phyloP scores from a whole-genome alignment of 2,888 invertebrate genomes.

The Cerastoderma edule region DNA sequence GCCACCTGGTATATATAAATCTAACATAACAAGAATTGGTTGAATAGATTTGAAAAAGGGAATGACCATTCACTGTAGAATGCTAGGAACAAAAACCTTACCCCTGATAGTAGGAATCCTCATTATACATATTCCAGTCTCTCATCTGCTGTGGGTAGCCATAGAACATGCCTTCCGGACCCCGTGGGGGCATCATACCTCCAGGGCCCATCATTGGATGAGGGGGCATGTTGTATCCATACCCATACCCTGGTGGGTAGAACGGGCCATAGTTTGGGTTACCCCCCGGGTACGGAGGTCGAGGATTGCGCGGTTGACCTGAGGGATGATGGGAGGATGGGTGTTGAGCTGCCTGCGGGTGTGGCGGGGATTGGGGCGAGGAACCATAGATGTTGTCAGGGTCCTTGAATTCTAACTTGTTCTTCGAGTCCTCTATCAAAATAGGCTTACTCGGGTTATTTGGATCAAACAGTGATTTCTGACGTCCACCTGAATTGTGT shows the following conservation, averaged over 20 bases:
- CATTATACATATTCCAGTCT: slow-evolving; percentile 25
- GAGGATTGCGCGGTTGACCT: slow-evolving; percentile 39
- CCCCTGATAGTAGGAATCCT: slow-evolving; percentile 64
- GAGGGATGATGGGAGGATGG: slow-evolving; percentile 46
- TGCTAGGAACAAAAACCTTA: slow-evolving; percentile 32
- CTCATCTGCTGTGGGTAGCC: slow-evolving; percentile 46
- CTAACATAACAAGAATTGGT: too few relatives aligned
- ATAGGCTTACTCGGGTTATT: slow-evolving; percentile 80
- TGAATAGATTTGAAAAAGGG: too few relatives aligned
- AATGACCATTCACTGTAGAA: too few relatives aligned
- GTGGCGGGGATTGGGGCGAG: slow-evolving; percentile 56
- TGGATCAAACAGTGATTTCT: slow-evolving; percentile 78
- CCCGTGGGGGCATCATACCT: slow-evolving; percentile 51
- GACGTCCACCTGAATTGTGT: slow-evolving; percentile 59
- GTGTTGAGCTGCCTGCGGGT: slow-evolving; percentile 28
- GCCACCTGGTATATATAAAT: too few relatives aligned
- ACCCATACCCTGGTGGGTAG: slow-evolving; percentile 51
- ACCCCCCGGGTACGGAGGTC: slow-evolving; percentile 38
- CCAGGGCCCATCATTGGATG: slow-evolving; percentile 32
- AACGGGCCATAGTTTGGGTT: slow-evolving; percentile 9
- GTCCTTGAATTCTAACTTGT: slow-evolving; percentile 70
- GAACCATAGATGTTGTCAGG: slow-evolving; percentile 54
- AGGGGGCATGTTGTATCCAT: slow-evolving; percentile 51
- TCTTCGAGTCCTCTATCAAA: slow-evolving; percentile 59
- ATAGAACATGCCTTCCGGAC: slow-evolving; percentile 60